phyloP scores from a whole-genome alignment of 2,113 vertebrate species.

The Pteruthius melanotis region DNA sequence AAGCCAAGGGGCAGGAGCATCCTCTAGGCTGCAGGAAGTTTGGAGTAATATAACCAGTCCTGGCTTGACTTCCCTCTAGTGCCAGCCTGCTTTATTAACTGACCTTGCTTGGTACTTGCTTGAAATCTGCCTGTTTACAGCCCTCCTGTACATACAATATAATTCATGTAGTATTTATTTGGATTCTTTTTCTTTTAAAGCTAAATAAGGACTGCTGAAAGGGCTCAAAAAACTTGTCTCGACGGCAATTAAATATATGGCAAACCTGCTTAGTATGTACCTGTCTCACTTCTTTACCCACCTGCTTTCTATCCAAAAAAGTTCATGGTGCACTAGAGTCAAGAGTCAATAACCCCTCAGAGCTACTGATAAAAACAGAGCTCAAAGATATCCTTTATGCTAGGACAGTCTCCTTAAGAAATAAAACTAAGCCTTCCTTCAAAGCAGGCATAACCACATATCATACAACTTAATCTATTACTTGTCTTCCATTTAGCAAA shows the following conservation, averaged over 20 bases:
- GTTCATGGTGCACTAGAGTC: rapidly evolving
- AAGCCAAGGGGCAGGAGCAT: neutral
- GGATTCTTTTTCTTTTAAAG: neutral
- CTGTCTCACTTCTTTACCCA: neutral
- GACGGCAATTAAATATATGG: rapidly evolving
- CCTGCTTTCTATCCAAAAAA: neutral
- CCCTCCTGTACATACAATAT: neutral
- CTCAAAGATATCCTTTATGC: neutral
- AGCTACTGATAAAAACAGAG: neutral
- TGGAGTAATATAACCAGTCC: rapidly evolving
- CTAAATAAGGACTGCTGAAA: neutral
- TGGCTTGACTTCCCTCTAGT: neutral
- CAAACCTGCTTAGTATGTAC: neutral
- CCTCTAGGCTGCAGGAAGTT: neutral
- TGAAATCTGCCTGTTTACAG: neutral
- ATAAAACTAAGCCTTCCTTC: neutral
- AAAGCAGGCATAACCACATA: neutral
- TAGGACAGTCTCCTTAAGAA: neutral
- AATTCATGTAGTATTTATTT: neutral
- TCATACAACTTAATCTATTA: neutral
- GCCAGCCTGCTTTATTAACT: neutral
- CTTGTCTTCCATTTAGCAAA: neutral
- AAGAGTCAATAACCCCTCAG: rapidly evolving
- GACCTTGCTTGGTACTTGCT: neutral
- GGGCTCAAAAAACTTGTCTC: neutral